Base-by-base conservation (phyloP, 1,140 invertebrate genomes). In the Lepidurus apus region DNA sequence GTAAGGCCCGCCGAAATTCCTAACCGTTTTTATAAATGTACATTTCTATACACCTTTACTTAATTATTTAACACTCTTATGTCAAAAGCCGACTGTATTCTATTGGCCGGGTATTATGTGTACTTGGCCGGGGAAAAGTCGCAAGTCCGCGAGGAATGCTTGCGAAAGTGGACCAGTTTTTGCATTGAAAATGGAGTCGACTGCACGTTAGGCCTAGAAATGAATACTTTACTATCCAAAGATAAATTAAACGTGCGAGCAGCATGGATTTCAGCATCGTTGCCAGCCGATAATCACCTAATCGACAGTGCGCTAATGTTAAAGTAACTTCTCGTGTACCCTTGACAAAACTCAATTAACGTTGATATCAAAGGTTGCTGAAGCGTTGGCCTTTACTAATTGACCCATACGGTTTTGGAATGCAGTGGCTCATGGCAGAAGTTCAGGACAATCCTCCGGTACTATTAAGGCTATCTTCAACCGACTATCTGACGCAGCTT, bases 381-480 rank as follows among this genome's bases (percentile, higher is more conserved):
- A 42, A 74, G 7, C 78, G 78, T 1, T 73, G 45, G 11, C 78
- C 78, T 11, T 45, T 79, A 7, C n/a, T 79, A 10, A 79, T 79
- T 45, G 78, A 79, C 34, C 73, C 78, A 1, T 47, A 75, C 73
- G 34, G 53, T 24, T 26, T 79, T 0, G 73, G n/a, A 42, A 26
- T 24, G 13, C 42, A 24, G 5, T 79, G 78, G 78, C 74, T 79
- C 42, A 42, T 79, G 11, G 44, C 26, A 11, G 42, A 34, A 44
- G 47, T 6, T 34, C 74, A 79, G 47, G 78, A 79, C 10, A 79
- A 74, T 13, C 73, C 44, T 7, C 78, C 78, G 5, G 26, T 74
- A 17, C 53, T 75, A 17, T 45, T 79, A 13, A 24, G 75, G 10
- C 43, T 74, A 21, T 21, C 74, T 10, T 43, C 42, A 3, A 73